Evolutionary conservation across 2,113 vertebrate genomes (phyloP), one percentile per base, ranked within the genome.

Genomic region (Urocolius indicus): DNA sequence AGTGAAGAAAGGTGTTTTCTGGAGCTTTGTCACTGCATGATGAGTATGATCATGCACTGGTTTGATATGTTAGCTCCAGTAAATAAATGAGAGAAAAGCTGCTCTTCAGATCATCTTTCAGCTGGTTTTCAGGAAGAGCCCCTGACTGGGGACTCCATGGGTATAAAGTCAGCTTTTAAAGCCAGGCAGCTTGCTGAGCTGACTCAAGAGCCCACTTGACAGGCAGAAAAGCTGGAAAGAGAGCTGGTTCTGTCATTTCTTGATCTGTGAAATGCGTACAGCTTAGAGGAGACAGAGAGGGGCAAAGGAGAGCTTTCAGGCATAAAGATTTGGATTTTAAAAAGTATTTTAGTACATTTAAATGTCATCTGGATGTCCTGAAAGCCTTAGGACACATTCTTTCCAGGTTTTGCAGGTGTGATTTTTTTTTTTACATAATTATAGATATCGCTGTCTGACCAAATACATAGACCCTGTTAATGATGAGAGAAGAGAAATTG

Each of bases 81-180:
- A 74, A 34, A 66, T 13, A 49, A 73, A 49, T 10, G 13, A 6
- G 9, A 66, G 34, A 55, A 22, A 34, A 41, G 13, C 16, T 93
- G 62, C 41, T 81, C 61, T 74, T 23, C 22, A n/a, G 90, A n/a
- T 34, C 45, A 76, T 22, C 45, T 80, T 82, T 78, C 36, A 90
- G 49, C 58, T 73, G 32, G 8, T 23, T 34, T 29, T 72, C 6
- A 9, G 41, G 18, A 22, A 65, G 5, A 62, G 5, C 18, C 43
- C 59, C 38, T 78, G 34, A 1, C 46, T 66, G 57, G 10, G 13
- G 27, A 2, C 26, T 77, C 0, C 0, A 6, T 18, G 45, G 17
- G 26, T 51, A 85, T 34, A 92, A 63, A 82, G 24, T 13, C 49
- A 82, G 5, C 6, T 71, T 41, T 69, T 54, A 71, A 43, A 66